Base-by-base conservation (phyloP, 1,140 invertebrate species). In the Meloidogyne exigua region DNA sequence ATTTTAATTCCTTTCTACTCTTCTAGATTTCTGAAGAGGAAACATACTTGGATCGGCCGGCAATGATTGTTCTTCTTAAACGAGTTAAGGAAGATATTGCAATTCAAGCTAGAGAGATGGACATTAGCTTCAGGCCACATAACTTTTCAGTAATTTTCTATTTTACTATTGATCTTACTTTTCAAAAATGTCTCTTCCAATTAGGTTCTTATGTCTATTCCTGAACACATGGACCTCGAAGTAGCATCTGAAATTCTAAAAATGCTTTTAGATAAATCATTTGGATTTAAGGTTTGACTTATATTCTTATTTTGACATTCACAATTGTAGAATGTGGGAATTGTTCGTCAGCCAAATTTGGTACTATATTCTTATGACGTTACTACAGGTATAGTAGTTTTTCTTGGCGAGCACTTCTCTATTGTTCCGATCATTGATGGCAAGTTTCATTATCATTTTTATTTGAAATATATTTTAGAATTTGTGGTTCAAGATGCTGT, bases 361-460 rank as follows among this genome's bases (percentile, higher is more conserved):
- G 88, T 91, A 42, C 88, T 92, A 3, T 91, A 91, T 84, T 90
- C 91, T 4, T 91, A 92, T 84, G 90, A 91, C 67, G 88, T 90
- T 5, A 90, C 90, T 4, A 91, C 91, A 23, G 91, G 91, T 62
- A 90, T 92, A 73, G 89, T 92, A 63, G 90, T 91, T 7, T 91
- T 92, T 83, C 88, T 92, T 76, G 91, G 91, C 23, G 90, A 92
- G 75, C 83, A 90, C 71, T 88, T 91, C 76, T 91, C 91, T 79
- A 89, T 91, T 72, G 85, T 91, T 68, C 91, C 91, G 28, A 89
- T 91, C 26, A 90, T 89, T 84, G 90, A 91, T 84, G 91, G 91
- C 90, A 25, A 12, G 2, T 21, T 32, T 65, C 23, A n/a, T 2
- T 23, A 65, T 36, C 70, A 2, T 39, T 44, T 72, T 18, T 26